phyloP scores from a whole-genome alignment of 2,797 vertebrate species.

The Pipistrellus pygmaeus region DNA sequence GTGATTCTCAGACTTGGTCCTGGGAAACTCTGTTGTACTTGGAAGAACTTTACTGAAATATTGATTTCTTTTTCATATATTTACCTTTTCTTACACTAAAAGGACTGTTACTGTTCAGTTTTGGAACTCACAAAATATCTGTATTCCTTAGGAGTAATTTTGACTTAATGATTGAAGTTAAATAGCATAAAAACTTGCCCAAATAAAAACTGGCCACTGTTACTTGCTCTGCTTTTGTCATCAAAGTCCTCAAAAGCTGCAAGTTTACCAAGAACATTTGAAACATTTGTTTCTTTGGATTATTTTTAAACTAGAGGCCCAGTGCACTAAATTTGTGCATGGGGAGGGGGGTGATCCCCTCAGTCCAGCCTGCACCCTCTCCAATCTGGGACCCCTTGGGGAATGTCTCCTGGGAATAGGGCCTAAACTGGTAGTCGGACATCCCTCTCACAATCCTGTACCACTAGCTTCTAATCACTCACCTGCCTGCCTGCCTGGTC shows the following conservation, averaged over 20 bases:
- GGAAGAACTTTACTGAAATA: background rate
- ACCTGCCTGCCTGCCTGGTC: too few relatives aligned
- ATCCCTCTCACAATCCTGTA: too few relatives aligned
- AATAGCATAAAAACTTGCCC: conserved; percentile 29
- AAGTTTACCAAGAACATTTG: background rate
- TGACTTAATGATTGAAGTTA: conserved; percentile 17
- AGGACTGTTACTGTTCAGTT: background rate
- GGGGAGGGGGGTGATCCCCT: too few relatives aligned
- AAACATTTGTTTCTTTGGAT: conserved; percentile 43
- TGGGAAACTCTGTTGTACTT: conserved; percentile 14
- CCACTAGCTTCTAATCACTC: too few relatives aligned
- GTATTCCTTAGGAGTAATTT: background rate
- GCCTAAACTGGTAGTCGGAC: too few relatives aligned
- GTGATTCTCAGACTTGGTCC: conserved; percentile 8
- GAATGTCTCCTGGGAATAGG: too few relatives aligned
- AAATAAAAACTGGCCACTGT: conserved; percentile 27
- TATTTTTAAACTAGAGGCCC: background rate
- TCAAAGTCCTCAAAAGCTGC: conserved; percentile 39
- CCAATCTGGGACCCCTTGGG: too few relatives aligned
- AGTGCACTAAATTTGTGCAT: too few relatives aligned
- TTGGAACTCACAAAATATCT: background rate
- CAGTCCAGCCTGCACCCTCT: too few relatives aligned
- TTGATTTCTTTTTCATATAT: background rate
- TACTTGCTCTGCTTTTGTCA: conserved; percentile 34
- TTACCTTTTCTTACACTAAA: background rate